Conservation (phyloP, 2,113 vertebrate genomes). For the Xenus cinereus region DNA sequence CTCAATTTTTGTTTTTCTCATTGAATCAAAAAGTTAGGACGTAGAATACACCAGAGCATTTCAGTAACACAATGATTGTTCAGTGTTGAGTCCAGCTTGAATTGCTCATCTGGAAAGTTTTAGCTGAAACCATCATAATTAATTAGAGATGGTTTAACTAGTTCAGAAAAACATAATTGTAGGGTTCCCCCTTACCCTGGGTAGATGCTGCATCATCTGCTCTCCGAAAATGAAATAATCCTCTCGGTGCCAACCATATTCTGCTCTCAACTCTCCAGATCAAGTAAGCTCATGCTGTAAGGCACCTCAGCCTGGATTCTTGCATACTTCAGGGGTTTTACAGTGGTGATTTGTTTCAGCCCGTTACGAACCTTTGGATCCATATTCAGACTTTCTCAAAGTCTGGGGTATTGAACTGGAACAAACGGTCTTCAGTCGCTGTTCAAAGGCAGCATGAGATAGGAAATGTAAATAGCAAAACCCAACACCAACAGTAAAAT, state of each 20-base stretch:
- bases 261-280: not conserved
- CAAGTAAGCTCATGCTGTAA: not conserved
- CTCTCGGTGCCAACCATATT: not conserved
- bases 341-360: not conserved
- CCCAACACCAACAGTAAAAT: not conserved
- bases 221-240: constrained; percentile 26
- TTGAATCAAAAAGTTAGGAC: not conserved
- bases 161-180: not conserved
- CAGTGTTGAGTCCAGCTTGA: constrained; percentile 6
- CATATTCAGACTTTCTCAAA: not conserved
- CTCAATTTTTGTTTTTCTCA: not conserved
- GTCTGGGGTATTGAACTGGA: not conserved
- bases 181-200: not conserved
- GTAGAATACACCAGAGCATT: not conserved
- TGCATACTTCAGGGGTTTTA: not conserved
- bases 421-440: not conserved
- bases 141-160: constrained; percentile 48
- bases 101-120: constrained; percentile 38
- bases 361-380: not conserved
- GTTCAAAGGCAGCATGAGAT: not conserved
- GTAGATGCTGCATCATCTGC: not conserved
- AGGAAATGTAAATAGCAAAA: not conserved
- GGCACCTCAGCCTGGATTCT: not conserved
- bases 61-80: not conserved
- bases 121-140: constrained; percentile 42